phyloP scores from a whole-genome alignment of 2,113 vertebrate genomes.

The Zapornia atra region DNA sequence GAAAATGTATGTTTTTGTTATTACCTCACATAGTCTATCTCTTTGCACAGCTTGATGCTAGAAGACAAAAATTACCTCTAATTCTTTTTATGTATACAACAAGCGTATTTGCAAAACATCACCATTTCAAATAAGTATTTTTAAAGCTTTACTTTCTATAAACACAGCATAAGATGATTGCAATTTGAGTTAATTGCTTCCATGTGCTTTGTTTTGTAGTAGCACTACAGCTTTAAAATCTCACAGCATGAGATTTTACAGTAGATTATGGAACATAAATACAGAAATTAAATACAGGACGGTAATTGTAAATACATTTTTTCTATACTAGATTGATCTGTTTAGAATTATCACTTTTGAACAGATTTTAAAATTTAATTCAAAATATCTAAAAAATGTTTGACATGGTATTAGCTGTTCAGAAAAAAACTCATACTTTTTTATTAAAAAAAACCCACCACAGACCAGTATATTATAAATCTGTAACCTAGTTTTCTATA shows the following conservation, averaged over 20 bases:
- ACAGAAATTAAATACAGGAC: neutral
- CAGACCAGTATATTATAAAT: neutral
- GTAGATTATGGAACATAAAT: neutral
- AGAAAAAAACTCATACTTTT: accelerated
- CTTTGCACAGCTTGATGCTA: neutral
- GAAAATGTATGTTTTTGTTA: neutral
- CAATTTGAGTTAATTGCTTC: slow-evolving; percentile 2
- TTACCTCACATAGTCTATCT: neutral
- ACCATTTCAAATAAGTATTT: neutral
- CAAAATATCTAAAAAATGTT: neutral
- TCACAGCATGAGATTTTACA: neutral
- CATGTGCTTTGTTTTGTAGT: neutral
- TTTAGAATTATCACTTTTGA: neutral
- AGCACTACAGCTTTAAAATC: neutral
- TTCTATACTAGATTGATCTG: neutral
- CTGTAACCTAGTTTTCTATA: neutral
- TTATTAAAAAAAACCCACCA: neutral
- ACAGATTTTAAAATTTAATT: neutral
- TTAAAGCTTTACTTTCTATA: slow-evolving; percentile 4
- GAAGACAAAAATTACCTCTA: neutral
- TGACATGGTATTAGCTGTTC: neutral
- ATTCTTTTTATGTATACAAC: neutral
- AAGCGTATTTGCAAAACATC: neutral
- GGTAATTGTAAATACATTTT: neutral
- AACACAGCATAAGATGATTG: neutral